These are phyloP conservation scores for Scartelaos histophorus DNA, from an alignment of 2,113 vertebrate genomes.

Conservation along the genomic window DNA sequence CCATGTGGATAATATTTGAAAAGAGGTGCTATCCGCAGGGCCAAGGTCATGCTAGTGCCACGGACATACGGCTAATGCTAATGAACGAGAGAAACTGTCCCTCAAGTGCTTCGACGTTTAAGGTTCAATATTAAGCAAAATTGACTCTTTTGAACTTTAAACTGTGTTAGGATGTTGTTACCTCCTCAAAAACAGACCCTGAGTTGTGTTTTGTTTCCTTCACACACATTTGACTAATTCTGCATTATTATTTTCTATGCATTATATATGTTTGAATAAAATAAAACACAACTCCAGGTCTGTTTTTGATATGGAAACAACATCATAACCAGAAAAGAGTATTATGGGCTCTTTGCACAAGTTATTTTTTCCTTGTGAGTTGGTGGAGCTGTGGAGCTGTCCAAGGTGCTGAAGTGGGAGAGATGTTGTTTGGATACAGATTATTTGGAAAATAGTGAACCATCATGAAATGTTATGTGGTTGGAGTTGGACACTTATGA, in stretches of 20 bases:
- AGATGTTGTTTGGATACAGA: neutral
- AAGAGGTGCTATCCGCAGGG: slow-evolving; percentile 16
- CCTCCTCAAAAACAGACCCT: too few relatives aligned
- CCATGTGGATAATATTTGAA: slow-evolving; percentile 30
- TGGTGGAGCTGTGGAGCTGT: slow-evolving; percentile 22
- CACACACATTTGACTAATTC: too few relatives aligned
- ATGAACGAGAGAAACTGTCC: neutral
- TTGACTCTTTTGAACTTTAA: too few relatives aligned
- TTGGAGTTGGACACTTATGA: neutral
- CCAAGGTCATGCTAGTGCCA: slow-evolving; percentile 6
- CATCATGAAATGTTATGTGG: neutral
- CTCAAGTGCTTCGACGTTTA: neutral
- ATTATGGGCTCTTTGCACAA: neutral
- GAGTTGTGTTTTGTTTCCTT: too few relatives aligned
- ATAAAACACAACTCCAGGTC: too few relatives aligned
- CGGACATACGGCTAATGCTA: neutral
- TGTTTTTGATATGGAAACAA: too few relatives aligned
- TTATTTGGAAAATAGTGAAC: neutral
- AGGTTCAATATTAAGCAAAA: too few relatives aligned
- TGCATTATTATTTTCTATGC: too few relatives aligned
- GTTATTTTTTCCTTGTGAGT: neutral
- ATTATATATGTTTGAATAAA: too few relatives aligned
- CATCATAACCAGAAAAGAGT: too few relatives aligned
- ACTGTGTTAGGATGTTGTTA: too few relatives aligned
- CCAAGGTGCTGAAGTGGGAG: slow-evolving; percentile 35